Percentiles rank a stretch among this genome's conserved stretches.
These are phyloP conservation scores for Lutjanus argentimaculatus DNA, from an alignment of 2,797 vertebrate genomes.

Conservation along the genomic window DNA sequence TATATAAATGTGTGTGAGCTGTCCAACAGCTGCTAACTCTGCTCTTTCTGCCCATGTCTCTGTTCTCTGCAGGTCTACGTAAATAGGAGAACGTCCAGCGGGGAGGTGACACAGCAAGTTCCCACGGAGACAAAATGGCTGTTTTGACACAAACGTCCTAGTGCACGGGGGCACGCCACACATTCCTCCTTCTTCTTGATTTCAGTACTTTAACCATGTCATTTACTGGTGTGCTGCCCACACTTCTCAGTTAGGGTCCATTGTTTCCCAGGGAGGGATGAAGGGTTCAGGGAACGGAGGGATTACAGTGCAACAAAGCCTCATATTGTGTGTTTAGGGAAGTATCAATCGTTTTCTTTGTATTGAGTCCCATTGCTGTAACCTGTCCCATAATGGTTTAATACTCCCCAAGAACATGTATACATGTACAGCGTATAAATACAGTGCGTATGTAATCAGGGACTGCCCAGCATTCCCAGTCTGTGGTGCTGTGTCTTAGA, in stretches of 20 bases:
- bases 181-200: slow-evolving; percentile 63
- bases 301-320: slow-evolving; percentile 59
- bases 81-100: slow-evolving; percentile 76
- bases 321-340: slow-evolving; percentile 65
- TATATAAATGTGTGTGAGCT: neutral
- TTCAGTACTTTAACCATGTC: slow-evolving; percentile 71
- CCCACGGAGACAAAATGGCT: slow-evolving; percentile 67
- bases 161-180: slow-evolving; percentile 43
- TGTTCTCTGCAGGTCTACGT: slow-evolving; percentile 86
- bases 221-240: slow-evolving; percentile 70
- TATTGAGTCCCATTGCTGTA: slow-evolving; percentile 42
- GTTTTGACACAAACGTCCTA: slow-evolving; percentile 68
- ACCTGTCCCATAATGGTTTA: slow-evolving; percentile 31
- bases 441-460: slow-evolving; percentile 62
- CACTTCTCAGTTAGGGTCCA: slow-evolving; percentile 61
- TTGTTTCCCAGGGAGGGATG: slow-evolving; percentile 62
- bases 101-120: slow-evolving; percentile 70
- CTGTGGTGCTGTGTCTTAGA: slow-evolving; percentile 62
- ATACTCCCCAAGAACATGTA: slow-evolving; percentile 48
- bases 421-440: slow-evolving; percentile 63
- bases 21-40: slow-evolving; percentile 43
- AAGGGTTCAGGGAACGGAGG: slow-evolving; percentile 45
- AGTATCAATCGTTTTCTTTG: slow-evolving; percentile 60
- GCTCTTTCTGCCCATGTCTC: slow-evolving; percentile 47
- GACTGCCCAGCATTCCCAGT: slow-evolving; percentile 63